Base-by-base conservation (phyloP, 2,113 vertebrate species). In the Pteruthius melanotis region DNA sequence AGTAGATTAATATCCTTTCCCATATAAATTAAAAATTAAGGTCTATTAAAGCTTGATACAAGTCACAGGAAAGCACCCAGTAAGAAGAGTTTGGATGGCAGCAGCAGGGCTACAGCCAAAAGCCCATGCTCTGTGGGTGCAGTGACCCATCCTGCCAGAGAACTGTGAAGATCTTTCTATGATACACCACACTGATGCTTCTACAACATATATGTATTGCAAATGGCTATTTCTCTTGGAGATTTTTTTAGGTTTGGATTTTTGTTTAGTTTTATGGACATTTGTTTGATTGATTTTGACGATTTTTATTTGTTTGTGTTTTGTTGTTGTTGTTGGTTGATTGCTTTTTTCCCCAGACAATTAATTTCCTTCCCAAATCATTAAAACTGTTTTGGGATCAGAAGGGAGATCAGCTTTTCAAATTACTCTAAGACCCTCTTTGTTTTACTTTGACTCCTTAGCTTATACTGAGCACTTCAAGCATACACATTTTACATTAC, bases 271-370 rank as follows among this genome's bases (percentile, higher is more conserved):
- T 31, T 52, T 52, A 24, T 53, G 24, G 13, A 50, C 44, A 27
- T n/a, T n/a, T n/a, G 7, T 33, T 74, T 54, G 6, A 33, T 74
- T 56, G 15, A 47, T 49, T 85, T n/a, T 47, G 23, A 30, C 11
- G 4, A 3, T 9, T 14, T 18, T 14, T 30, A 9, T 35, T 35
- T 13, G 17, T 13, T 24, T 71, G 17, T 52, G 7, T 33, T 53
- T 83, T 26, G 6, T 17, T 31, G 9, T 12, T 64, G 13, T 10
- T 61, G 15, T 19, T n/a, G 28, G 13, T 20, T 39, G 10, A 15
- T 39, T 28, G 13, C 2, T 45, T 44, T 42, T 40, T 9, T 0
- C 5, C 2, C 19, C 15, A 33, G 12, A 42, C 5, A 33, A 21
- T 40, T 83, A 15, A 49, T 64, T 66, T 72, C 19, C 2, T 72